A percentile compares a stretch with the other conserved stretches of the same genome.
Evolutionary conservation across 2,113 vertebrate genomes (phyloP).

Genomic region (Chlamydotis undulata): DNA sequence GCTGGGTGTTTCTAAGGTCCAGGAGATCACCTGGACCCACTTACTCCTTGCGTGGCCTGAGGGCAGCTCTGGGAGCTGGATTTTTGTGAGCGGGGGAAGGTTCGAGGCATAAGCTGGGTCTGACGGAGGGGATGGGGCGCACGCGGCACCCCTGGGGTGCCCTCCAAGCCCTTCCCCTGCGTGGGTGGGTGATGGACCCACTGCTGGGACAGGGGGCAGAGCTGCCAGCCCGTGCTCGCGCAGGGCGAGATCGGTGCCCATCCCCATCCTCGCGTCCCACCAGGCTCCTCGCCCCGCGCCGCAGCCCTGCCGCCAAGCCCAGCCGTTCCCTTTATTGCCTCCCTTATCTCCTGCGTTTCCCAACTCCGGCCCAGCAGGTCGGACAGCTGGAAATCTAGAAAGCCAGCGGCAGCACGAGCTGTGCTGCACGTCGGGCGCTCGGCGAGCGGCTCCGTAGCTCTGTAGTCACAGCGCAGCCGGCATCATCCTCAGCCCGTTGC

Average conservation of each 20-base stretch:
- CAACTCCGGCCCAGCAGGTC: neutral
- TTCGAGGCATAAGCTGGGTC: neutral
- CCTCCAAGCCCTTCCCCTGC: neutral
- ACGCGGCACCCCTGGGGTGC: neutral
- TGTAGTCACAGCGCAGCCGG: accelerated
- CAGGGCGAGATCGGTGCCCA: accelerated
- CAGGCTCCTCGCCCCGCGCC: neutral
- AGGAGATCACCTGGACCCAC: neutral
- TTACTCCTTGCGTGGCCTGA: neutral
- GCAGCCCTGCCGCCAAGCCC: neutral
- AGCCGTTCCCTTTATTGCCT: neutral
- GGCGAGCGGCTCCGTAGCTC: neutral
- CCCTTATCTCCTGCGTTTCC: neutral
- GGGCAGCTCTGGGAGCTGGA: neutral
- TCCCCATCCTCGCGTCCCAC: neutral
- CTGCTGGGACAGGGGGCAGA: neutral
- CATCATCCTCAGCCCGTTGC: neutral
- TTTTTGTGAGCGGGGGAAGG: neutral
- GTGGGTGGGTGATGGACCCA: neutral
- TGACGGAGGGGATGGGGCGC: neutral
- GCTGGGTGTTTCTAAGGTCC: neutral
- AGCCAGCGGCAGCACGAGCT: neutral
- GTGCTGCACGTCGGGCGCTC: neutral
- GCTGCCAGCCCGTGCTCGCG: neutral
- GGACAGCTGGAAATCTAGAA: neutral